A percentile compares a stretch with the other conserved stretches of the same genome.
phyloP scores from a whole-genome alignment of 1,140 invertebrate species.

The Papilio aristodemus region DNA sequence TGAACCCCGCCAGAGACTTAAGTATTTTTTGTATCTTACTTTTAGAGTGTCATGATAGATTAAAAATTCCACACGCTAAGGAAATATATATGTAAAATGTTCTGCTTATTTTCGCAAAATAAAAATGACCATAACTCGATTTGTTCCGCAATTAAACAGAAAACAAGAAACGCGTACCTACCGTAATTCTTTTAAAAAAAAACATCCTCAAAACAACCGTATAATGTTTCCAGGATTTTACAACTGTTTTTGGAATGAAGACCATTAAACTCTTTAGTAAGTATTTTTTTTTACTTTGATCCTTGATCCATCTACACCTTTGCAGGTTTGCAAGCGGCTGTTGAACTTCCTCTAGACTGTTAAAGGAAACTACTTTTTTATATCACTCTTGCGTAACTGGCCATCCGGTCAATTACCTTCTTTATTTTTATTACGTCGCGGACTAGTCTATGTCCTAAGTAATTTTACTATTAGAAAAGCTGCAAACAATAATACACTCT shows the following conservation, averaged over 20 bases:
- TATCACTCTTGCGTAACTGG: constrained; percentile 22
- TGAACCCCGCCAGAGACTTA: neutral
- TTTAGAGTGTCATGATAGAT: neutral
- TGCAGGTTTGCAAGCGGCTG: constrained; percentile 4
- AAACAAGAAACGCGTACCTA: neutral
- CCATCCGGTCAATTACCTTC: constrained; percentile 21
- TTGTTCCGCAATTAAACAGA: neutral
- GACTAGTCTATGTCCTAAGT: constrained; percentile 22
- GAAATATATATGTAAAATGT: neutral
- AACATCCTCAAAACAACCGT: constrained; percentile 8
- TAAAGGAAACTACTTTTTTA: constrained; percentile 26
- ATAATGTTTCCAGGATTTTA: constrained; percentile 15
- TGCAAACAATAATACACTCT: neutral
- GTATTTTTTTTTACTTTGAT: constrained; percentile 1
- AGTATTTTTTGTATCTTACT: neutral
- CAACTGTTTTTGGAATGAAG: neutral
- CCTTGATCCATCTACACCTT: constrained; percentile 10
- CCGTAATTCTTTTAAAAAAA: neutral
- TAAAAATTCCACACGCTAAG: neutral
- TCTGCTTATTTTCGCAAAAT: neutral
- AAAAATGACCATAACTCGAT: neutral
- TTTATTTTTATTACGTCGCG: constrained; percentile 22
- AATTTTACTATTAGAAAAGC: constrained; percentile 12
- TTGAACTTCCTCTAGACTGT: constrained; percentile 20
- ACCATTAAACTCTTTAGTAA: constrained; percentile 7